Conservation (phyloP, 1,140 invertebrate species). For the Palaemon carinicauda region DNA sequence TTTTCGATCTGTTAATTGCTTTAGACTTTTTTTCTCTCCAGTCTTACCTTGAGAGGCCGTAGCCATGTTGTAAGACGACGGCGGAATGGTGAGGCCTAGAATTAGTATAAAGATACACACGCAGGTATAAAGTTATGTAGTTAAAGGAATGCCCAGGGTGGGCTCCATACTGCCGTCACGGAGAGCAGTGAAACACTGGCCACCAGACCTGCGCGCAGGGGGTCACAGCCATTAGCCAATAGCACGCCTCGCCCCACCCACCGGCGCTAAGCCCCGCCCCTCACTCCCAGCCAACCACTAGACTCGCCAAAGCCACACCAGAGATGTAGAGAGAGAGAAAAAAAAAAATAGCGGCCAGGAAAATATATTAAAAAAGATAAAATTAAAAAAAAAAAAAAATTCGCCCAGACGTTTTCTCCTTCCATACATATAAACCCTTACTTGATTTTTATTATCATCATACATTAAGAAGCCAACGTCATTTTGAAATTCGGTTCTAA, state of each 20-base stretch:
- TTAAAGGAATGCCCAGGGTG: constrained; percentile 13
- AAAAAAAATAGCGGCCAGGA: too few species aligned
- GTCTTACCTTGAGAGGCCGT: constrained; percentile 36
- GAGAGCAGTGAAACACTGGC: constrained; percentile 16
- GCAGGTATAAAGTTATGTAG: constrained; percentile 41
- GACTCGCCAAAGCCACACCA: too few species aligned
- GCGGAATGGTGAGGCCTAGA: constrained; percentile 9
- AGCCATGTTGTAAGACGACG: constrained; percentile 21
- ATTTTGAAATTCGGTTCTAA: not conserved
- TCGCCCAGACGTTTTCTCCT: constrained; percentile 9
- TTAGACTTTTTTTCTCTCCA: not conserved
- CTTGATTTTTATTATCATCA: constrained; percentile 7
- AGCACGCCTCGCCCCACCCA: constrained; percentile 28
- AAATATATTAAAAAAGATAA: not conserved
- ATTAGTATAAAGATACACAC: constrained; percentile 1
- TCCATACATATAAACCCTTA: not conserved
- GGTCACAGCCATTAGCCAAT: constrained; percentile 10
- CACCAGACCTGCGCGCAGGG: constrained; percentile 33
- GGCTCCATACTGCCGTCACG: constrained; percentile 43
- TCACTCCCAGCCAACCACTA: not conserved
- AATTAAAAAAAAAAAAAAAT: constrained; percentile 1
- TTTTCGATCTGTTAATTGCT: not conserved
- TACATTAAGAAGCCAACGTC: not conserved
- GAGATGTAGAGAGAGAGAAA: too few species aligned
- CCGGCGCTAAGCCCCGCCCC: constrained; percentile 1